These are phyloP conservation scores for Cenopis cana DNA, from an alignment of 2,888 invertebrate species.

Conservation along the genomic window DNA sequence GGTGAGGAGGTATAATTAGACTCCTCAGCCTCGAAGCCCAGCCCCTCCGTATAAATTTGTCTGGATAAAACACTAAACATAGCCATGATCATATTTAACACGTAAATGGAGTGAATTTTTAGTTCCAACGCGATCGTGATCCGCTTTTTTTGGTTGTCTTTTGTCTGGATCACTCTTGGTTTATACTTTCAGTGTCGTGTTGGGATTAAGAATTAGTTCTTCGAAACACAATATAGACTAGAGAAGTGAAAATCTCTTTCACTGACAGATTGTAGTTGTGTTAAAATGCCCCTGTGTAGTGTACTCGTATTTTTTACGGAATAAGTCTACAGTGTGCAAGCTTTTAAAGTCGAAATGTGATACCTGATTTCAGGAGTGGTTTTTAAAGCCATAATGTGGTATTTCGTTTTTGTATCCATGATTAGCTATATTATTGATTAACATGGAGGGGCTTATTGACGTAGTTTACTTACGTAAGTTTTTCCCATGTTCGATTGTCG, in stretches of 20 bases:
- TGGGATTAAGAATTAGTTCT: neutral
- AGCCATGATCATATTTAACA: conserved; percentile 34
- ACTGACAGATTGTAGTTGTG: neutral
- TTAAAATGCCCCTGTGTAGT: neutral
- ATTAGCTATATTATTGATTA: neutral
- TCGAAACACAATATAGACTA: neutral
- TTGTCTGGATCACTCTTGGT: neutral
- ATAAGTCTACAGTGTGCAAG: neutral
- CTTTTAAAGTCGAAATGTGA: conserved; percentile 11
- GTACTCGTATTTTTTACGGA: neutral
- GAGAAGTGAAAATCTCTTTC: too few relatives aligned
- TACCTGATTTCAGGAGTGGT: neutral
- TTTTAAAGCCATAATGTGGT: neutral
- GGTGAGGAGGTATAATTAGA: conserved; percentile 74
- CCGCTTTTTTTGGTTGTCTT: conserved; percentile 5
- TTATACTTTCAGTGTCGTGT: neutral
- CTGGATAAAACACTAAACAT: conserved; percentile 43
- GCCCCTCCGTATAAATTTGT: conserved; percentile 56
- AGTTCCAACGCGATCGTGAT: neutral
- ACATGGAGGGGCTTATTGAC: neutral
- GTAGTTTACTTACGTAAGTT: conserved; percentile 59
- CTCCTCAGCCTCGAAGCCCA: conserved; percentile 62
- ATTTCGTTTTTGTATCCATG: neutral
- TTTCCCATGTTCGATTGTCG: conserved; percentile 49
- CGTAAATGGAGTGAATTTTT: conserved; percentile 30